A percentile compares a stretch with the other conserved stretches of the same genome.
These are phyloP conservation scores for Diaprepes abbreviatus DNA, from an alignment of 2,888 invertebrate genomes.

Conservation along the genomic window DNA sequence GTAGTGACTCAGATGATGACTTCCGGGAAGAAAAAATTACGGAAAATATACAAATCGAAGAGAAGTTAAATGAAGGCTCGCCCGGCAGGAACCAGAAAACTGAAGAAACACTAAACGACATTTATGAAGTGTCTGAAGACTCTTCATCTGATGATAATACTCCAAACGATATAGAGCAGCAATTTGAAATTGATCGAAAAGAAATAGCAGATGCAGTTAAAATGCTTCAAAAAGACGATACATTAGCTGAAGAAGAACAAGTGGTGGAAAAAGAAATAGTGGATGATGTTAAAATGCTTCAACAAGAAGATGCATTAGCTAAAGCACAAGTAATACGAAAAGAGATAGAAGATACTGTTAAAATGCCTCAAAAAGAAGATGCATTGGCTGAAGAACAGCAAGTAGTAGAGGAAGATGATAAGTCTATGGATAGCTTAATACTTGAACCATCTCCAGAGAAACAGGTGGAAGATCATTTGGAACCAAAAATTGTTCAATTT, in stretches of 20 bases:
- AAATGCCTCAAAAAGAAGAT: not conserved
- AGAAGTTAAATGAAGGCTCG: too few species aligned
- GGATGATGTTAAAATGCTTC: not conserved
- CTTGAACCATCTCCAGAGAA: not conserved
- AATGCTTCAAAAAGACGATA: not conserved
- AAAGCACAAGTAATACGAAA: not conserved
- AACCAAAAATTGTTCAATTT: not conserved
- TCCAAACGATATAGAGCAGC: not conserved
- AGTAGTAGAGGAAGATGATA: not conserved
- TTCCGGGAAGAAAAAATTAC: not conserved
- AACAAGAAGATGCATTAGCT: not conserved
- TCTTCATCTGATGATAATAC: not conserved
- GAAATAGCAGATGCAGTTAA: not conserved
- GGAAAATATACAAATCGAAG: not conserved
- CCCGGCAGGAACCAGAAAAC: too few species aligned
- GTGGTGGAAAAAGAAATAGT: too few species aligned
- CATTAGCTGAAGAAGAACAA: not conserved
- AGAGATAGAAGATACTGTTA: not conserved
- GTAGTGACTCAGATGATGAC: not conserved
- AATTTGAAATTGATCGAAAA: not conserved
- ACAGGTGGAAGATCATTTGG: not conserved
- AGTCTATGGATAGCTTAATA: slow-evolving; percentile 10
- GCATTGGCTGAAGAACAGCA: not conserved
- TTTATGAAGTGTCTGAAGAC: not conserved
- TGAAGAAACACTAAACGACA: slow-evolving; percentile 2